A percentile compares a stretch with the other conserved stretches of the same genome.
Conservation (phyloP, 2,888 invertebrate species). For the Rotaria socialis region DNA sequence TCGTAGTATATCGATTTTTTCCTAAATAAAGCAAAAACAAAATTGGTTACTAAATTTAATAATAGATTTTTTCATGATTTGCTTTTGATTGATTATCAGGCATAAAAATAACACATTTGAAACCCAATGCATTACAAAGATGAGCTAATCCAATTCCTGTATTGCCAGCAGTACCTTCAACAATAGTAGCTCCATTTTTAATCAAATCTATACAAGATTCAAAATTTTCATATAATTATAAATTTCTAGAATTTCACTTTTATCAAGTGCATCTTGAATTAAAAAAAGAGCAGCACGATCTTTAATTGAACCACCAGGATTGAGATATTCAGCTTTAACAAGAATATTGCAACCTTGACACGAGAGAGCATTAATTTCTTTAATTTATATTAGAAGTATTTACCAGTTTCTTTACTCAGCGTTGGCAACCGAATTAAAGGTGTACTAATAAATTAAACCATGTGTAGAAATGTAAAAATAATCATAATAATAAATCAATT, state of each 20-base stretch:
- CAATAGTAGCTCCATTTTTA: constrained; percentile 56
- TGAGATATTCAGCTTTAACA: constrained; percentile 59
- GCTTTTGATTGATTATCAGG: constrained; percentile 58
- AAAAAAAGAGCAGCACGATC: constrained; percentile 58
- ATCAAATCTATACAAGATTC: constrained; percentile 50
- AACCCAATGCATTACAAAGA: constrained; percentile 57
- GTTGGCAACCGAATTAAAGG: constrained; percentile 55
- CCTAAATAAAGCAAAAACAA: constrained; percentile 48
- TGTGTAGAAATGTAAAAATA: too few relatives aligned
- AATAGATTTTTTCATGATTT: constrained; percentile 41
- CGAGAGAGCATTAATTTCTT: neutral
- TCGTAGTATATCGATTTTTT: constrained; percentile 56
- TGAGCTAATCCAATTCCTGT: constrained; percentile 60
- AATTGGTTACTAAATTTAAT: neutral
- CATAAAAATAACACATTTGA: constrained; percentile 59
- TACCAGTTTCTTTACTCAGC: constrained; percentile 54
- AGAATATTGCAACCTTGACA: constrained; percentile 56
- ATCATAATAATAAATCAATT: neutral
- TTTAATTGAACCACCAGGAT: constrained; percentile 59
- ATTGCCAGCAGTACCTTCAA: constrained; percentile 60
- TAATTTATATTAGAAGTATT: neutral
- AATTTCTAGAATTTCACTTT: constrained; percentile 49
- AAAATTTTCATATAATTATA: neutral
- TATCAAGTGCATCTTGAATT: constrained; percentile 55
- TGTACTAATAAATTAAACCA: constrained; percentile 49